phyloP scores from a whole-genome alignment of 2,797 vertebrate species.

The Crenichthys baileyi region DNA sequence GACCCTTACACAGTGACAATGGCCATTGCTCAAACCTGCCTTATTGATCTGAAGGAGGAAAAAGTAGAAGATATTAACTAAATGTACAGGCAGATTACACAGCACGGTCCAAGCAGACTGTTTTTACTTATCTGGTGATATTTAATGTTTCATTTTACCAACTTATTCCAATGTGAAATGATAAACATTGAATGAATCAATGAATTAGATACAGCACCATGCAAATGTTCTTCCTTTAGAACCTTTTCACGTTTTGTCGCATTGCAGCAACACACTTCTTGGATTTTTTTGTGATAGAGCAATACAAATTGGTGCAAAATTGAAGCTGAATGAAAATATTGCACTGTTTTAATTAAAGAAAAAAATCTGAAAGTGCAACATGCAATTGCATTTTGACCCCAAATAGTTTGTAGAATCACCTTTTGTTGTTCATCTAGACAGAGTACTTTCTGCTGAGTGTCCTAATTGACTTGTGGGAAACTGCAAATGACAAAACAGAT shows the following conservation, averaged over 20 bases:
- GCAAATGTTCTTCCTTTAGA: background rate
- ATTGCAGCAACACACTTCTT: background rate
- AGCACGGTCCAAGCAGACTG: too few relatives aligned
- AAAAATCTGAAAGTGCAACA: background rate
- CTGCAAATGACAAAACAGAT: too few relatives aligned
- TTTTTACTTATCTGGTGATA: too few relatives aligned
- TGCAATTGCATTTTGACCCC: background rate
- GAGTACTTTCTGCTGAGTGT: too few relatives aligned
- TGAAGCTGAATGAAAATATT: background rate
- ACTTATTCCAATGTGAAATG: too few relatives aligned
- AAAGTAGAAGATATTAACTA: background rate
- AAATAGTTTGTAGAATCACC: background rate
- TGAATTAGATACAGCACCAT: background rate
- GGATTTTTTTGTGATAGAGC: background rate
- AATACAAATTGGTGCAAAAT: background rate
- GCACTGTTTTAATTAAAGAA: background rate
- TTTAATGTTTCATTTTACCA: too few relatives aligned
- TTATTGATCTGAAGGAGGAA: constrained; percentile 50
- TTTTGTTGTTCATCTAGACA: background rate
- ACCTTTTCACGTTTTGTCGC: background rate
- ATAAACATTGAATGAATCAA: background rate
- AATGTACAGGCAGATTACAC: background rate
- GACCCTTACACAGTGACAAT: constrained; percentile 86
- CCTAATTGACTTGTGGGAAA: too few relatives aligned
- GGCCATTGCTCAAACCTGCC: constrained; percentile 80